Evolutionary conservation across 2,113 vertebrate species (phyloP).

Genomic region (Labeo rohita): DNA sequence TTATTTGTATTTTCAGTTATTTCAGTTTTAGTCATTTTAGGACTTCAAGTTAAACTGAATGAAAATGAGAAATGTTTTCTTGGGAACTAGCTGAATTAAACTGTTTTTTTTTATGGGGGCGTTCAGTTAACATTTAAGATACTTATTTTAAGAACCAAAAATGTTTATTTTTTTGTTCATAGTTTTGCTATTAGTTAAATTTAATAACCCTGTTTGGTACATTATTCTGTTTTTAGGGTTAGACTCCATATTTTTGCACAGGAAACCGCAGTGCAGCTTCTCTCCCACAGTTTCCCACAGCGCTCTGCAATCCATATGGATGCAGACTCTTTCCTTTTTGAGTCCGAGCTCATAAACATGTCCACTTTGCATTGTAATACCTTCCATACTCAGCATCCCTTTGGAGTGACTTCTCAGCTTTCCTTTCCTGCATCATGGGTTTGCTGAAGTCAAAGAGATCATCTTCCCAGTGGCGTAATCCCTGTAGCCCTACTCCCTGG

Average conservation of each 20-base stretch:
- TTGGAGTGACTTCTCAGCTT: conserved; percentile 8
- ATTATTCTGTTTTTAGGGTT: neutral
- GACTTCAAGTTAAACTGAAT: too few species aligned
- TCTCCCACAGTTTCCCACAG: neutral
- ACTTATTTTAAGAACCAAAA: too few species aligned
- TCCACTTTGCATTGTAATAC: conserved; percentile 1
- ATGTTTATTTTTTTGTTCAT: too few species aligned
- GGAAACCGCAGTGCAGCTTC: neutral
- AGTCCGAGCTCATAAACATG: conserved; percentile 1
- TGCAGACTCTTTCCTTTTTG: neutral
- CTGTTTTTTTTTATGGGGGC: too few species aligned
- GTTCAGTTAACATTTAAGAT: too few species aligned
- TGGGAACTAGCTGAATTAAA: too few species aligned
- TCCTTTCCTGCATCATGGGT: conserved; percentile 3
- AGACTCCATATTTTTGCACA: neutral
- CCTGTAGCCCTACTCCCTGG: neutral
- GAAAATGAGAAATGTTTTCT: too few species aligned
- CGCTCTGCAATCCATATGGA: neutral
- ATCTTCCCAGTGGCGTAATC: conserved; percentile 24
- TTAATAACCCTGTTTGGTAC: neutral
- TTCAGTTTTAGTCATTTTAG: too few species aligned
- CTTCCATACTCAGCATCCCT: neutral
- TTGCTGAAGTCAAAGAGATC: conserved; percentile 35
- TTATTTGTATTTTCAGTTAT: too few species aligned
- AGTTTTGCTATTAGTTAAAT: too few species aligned